These are phyloP conservation scores for Galago senegalensis DNA, from an alignment of 2,797 vertebrate species.

Conservation along the genomic window DNA sequence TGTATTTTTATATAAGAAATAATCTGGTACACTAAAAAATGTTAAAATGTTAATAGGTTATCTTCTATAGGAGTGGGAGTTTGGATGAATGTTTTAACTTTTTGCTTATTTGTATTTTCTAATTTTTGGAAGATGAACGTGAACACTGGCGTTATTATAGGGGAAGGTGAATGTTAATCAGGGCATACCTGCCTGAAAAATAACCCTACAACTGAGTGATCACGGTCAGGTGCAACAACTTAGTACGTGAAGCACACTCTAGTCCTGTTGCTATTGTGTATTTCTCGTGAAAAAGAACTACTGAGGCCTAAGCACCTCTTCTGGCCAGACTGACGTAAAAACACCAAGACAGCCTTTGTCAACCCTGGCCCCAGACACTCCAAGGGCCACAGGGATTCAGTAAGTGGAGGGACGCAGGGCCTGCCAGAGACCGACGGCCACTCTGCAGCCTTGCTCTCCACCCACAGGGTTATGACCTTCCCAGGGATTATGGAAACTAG, in stretches of 20 bases:
- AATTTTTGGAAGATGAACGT: background rate
- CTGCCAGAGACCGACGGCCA: background rate
- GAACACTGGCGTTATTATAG: background rate
- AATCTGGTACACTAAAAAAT: background rate
- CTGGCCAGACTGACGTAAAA: conserved; percentile 55
- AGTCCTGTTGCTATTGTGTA: background rate
- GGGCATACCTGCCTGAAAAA: background rate
- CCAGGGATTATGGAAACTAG: background rate
- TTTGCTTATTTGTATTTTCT: conserved; percentile 29
- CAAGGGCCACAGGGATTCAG: background rate
- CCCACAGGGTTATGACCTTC: background rate
- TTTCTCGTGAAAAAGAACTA: background rate
- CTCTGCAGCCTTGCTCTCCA: conserved; percentile 13
- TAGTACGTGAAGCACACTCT: background rate
- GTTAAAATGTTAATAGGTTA: background rate
- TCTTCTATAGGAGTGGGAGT: background rate
- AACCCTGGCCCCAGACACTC: conserved; percentile 60
- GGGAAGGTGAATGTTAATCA: background rate
- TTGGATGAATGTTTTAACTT: background rate
- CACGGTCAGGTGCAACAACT: background rate
- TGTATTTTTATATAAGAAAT: background rate
- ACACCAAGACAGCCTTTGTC: conserved; percentile 57
- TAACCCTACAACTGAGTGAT: background rate
- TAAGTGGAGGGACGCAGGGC: background rate
- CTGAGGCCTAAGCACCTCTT: conserved; percentile 2